Conservation (phyloP, 2,888 invertebrate species). For the Synergus japonicus region DNA sequence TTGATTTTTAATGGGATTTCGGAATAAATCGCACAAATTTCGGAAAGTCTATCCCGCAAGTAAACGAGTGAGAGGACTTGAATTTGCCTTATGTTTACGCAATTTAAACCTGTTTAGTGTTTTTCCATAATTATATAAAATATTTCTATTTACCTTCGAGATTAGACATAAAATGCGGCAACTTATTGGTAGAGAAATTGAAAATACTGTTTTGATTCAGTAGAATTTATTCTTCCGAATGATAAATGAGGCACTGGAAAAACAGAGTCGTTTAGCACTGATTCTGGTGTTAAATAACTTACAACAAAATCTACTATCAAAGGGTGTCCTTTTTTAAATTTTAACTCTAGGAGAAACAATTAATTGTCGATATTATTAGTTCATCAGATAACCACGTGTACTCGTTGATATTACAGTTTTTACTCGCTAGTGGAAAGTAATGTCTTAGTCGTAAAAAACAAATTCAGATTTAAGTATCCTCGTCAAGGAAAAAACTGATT, state of each 20-base stretch:
- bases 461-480: slow-evolving; percentile 1
- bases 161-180: not conserved
- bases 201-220: no score
- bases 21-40: not conserved
- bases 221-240: no score
- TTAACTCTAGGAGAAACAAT: not conserved
- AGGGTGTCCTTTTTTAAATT: no score
- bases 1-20: not conserved
- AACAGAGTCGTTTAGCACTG: no score
- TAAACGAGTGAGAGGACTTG: not conserved
- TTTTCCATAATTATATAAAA: not conserved
- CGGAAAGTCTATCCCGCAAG: not conserved
- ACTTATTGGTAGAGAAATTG: not conserved
- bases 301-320: no score
- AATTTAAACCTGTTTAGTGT: not conserved
- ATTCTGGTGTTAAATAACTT: no score
- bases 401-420: not conserved
- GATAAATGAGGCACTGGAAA: no score
- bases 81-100: not conserved
- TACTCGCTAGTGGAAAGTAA: not conserved
- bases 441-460: not conserved
- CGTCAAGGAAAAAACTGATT: not conserved
- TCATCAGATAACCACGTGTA: not conserved
- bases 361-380: not conserved
- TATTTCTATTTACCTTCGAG: not conserved